phyloP scores from a whole-genome alignment of 2,113 vertebrate genomes.

The Loxodonta africana region DNA sequence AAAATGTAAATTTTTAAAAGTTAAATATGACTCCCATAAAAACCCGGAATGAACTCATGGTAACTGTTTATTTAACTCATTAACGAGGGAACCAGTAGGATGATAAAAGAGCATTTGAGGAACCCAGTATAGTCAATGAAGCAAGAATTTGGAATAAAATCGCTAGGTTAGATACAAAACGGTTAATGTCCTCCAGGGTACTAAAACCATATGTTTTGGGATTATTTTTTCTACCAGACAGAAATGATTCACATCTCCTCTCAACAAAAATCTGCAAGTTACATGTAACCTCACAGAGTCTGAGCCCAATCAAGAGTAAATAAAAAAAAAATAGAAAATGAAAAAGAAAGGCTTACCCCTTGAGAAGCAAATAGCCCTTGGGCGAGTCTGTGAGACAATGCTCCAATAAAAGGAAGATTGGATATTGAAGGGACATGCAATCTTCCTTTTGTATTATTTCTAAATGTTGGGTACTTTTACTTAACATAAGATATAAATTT shows the following conservation, averaged over 20 bases:
- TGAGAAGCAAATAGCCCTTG: neutral
- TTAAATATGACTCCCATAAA: neutral
- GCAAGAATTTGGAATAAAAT: neutral
- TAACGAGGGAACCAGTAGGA: neutral
- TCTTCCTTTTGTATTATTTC: neutral
- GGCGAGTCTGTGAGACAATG: neutral
- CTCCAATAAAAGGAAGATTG: neutral
- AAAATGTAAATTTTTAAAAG: neutral
- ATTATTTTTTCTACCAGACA: neutral
- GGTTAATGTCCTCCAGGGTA: neutral
- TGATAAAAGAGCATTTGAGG: neutral
- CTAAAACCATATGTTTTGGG: neutral
- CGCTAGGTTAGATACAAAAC: neutral
- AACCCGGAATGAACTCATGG: neutral
- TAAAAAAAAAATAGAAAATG: neutral
- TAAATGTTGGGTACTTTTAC: conserved; percentile 48
- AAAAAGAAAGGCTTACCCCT: neutral
- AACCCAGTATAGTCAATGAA: neutral
- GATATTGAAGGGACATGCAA: neutral
- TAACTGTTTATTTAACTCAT: neutral
- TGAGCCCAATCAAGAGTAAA: neutral
- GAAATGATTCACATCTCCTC: conserved; percentile 2
- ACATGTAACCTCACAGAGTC: neutral
- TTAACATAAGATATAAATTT: conserved; percentile 69
- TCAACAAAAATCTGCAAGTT: conserved; percentile 30